Evolutionary conservation across 2,113 vertebrate genomes (phyloP), one percentile per base, ranked within the genome.

Genomic region (Melierax canorus): DNA sequence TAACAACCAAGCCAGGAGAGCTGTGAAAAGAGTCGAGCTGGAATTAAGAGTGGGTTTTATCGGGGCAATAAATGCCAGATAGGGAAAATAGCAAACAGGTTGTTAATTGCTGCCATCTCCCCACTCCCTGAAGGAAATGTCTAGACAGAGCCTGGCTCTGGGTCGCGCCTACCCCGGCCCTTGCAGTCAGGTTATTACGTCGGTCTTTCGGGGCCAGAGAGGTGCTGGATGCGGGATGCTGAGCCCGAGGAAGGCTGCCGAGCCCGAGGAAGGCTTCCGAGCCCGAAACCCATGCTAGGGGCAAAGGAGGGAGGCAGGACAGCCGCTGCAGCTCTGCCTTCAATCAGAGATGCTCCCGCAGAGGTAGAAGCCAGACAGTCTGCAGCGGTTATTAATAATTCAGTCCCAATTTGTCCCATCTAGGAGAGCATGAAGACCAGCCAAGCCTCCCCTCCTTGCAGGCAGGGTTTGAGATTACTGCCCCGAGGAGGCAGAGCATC

Each of bases 371-470:
- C 15, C 96, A 96, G 93, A 94, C 97, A 94, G 92, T 97, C 97
- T 98, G 97, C 97, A 97, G 96, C 83, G 22, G 67, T 56, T 83
- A 96, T 98, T 94, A 98, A 98, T 98, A 98, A 98, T 98, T 97
- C 97, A 98, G 81, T 45, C 89, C 94, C 86, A 67, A 83, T 97
- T 96, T 96, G 96, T 96, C 95, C 96, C 90, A 82, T 94, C 87
- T 29, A 81, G 84, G 94, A 94, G 92, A 93, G 88, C 58, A 3
- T 1, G 27, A 24, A 84, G 92, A 72, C 67, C 71, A 15, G 88
- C 81, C 77, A 58, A 95, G 46, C 66, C 48, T 48, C 32, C 58
- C 48, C 50, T 85, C 72, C 59, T 13, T 16, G n/a, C 92, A 27
- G 83, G 64, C 73, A 45, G 69, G 80, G 43, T 27, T 64, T 29